Evolutionary conservation across 92 coral and sea anemone species (phyloP), one percentile per base, ranked within the genome.

Genomic region (Galaxea fascicularis): DNA sequence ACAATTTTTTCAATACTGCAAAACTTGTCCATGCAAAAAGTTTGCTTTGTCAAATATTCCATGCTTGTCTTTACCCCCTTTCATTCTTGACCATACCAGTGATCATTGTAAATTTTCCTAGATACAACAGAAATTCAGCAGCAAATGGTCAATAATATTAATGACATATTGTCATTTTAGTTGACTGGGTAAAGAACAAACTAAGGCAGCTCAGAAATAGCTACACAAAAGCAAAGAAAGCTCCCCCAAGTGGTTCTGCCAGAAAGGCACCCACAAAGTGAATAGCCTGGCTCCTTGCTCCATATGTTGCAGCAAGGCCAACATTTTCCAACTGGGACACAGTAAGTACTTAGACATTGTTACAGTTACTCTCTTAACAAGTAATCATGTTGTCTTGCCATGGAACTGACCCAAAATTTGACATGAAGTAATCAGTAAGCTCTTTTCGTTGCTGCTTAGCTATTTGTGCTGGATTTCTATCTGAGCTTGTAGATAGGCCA

Each of bases 111-210:
- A 26, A 59, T 0, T 7, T 59, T 59, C 29, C 0, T 65, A 8
- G 13, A 65, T 65, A 27, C 13, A 65, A 63, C 16, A 63, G n/a
- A n/a, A n/a, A n/a, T 35, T 35, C 14, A 65, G 12, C 44, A 27
- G 69, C 29, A 63, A 63, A 63, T 10, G 10, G 39, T 65, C 65
- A 21, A n/a, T 59, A 59, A 2, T 35, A 2, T 35, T 6, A 35
- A n/a, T 59, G 11, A 24, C 41, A 65, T 45, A 26, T 22, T 31
- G 29, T 12, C 58, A 47, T 54, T 70, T 77, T 52, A 85, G 89
- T 77, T 77, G 85, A 85, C n/a, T 85, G 85, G 89, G 89, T 85
- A 45, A 85, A 77, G 67, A 57, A 67, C 66, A 85, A 85, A 78
- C 24, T 77, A 45, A 21, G 71, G 44, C 47, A 26, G n/a, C 71